Evolutionary conservation across 2,888 invertebrate genomes (phyloP).

Genomic region (Prosopocoilus inquinatus): DNA sequence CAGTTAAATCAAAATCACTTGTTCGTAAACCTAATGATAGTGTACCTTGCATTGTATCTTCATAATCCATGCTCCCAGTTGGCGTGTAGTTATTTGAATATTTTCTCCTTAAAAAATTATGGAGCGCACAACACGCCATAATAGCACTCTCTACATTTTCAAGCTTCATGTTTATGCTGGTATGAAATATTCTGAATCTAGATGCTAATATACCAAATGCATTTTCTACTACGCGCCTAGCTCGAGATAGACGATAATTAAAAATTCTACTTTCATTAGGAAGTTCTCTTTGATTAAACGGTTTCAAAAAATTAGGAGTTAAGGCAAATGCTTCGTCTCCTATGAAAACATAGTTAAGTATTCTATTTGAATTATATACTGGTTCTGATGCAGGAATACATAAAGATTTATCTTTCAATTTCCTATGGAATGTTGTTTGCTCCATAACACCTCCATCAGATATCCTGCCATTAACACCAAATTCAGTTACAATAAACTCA

Average conservation of each 20-base stretch:
- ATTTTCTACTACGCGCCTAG: conserved; percentile 21
- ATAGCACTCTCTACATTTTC: neutral
- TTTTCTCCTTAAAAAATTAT: conserved; percentile 1
- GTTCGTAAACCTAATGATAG: conserved; percentile 20
- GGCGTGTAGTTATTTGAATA: neutral
- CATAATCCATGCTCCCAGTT: conserved; percentile 4
- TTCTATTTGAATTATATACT: neutral
- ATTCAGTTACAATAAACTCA: conserved; percentile 22
- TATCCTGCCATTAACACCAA: conserved; percentile 25
- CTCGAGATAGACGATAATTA: too few relatives aligned
- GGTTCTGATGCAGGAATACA: conserved; percentile 1
- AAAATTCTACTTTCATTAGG: conserved; percentile 14
- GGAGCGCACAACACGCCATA: neutral
- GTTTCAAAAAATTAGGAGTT: too few relatives aligned
- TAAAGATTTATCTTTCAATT: conserved; percentile 9
- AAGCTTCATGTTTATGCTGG: neutral
- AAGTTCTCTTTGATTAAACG: conserved; percentile 15
- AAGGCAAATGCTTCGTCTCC: conserved; percentile 24
- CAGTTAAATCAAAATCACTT: conserved; percentile 10
- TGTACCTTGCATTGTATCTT: conserved; percentile 5
- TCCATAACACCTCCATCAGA: conserved; percentile 26
- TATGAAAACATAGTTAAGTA: conserved; percentile 21
- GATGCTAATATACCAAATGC: conserved; percentile 22
- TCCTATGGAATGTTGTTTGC: conserved; percentile 20
- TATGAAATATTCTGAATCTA: conserved; percentile 20